Conservation (phyloP, 2,113 vertebrate species). For the Phocoena sinus region DNA sequence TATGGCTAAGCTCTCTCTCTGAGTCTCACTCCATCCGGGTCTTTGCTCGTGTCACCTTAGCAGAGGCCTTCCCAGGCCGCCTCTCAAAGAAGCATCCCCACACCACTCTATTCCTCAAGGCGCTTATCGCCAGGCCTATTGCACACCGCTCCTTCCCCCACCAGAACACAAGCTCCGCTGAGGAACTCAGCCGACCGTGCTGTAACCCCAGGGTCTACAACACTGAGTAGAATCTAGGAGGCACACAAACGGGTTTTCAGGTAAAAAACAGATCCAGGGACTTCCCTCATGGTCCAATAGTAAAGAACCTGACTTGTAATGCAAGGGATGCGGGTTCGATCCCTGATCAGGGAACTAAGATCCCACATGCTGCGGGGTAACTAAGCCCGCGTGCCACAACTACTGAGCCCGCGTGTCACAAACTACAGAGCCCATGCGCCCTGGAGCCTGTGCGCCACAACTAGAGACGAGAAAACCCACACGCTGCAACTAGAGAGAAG, state of each 20-base stretch:
- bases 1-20: neutral
- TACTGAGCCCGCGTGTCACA: no score
- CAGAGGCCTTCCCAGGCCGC: neutral
- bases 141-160: neutral
- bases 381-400: no score
- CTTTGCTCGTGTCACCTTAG: neutral
- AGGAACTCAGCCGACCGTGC: neutral
- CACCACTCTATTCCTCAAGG: neutral
- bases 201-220: neutral
- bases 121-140: rapidly evolving
- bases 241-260: neutral
- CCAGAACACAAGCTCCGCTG: neutral
- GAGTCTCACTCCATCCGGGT: neutral
- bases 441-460: no score
- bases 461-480: no score
- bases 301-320: no score
- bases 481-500: no score
- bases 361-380: no score
- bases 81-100: neutral
- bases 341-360: no score
- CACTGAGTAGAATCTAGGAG: no score
- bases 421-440: no score
- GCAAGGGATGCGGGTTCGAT: no score
- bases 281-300: no score
- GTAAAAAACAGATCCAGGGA: neutral